Conservation (phyloP, 2,888 invertebrate genomes). For the Brenthis hecate region DNA sequence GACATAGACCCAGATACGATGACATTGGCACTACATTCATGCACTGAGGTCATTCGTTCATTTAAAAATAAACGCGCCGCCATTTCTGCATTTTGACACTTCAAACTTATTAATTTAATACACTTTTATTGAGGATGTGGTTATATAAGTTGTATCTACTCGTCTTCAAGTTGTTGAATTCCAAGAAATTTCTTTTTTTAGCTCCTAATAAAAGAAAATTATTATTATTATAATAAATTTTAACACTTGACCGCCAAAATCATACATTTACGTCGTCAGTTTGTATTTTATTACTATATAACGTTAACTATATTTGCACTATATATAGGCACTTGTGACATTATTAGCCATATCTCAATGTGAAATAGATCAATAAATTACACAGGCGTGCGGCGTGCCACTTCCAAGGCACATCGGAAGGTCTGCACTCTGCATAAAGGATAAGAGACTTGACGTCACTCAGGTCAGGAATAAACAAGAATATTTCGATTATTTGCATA, state of each 20-base stretch:
- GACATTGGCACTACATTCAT: slow-evolving; percentile 83
- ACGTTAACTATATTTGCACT: not conserved
- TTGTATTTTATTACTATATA: slow-evolving; percentile 1
- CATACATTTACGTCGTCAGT: not conserved
- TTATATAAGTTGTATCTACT: not conserved
- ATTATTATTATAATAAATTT: not conserved
- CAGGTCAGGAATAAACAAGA: slow-evolving; percentile 14
- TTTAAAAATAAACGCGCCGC: slow-evolving; percentile 72
- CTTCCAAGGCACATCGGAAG: slow-evolving; percentile 39
- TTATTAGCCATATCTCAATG: slow-evolving; percentile 28
- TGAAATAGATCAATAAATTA: slow-evolving; percentile 37
- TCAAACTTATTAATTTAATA: slow-evolving; percentile 10
- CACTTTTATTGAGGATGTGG: slow-evolving; percentile 9
- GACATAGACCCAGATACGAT: slow-evolving; percentile 79
- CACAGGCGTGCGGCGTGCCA: slow-evolving; percentile 31
- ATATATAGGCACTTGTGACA: slow-evolving; percentile 11
- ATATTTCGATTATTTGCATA: slow-evolving; percentile 13
- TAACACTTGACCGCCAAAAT: slow-evolving; percentile 7
- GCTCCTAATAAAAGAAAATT: not conserved
- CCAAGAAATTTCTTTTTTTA: not conserved
- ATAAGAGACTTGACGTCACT: slow-evolving; percentile 27
- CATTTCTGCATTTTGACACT: slow-evolving; percentile 58
- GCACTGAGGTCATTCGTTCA: slow-evolving; percentile 73
- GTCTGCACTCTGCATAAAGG: slow-evolving; percentile 35
- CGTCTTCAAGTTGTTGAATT: not conserved